These are phyloP conservation scores for Rachycentron canadum DNA, from an alignment of 2,797 vertebrate species.

Conservation along the genomic window DNA sequence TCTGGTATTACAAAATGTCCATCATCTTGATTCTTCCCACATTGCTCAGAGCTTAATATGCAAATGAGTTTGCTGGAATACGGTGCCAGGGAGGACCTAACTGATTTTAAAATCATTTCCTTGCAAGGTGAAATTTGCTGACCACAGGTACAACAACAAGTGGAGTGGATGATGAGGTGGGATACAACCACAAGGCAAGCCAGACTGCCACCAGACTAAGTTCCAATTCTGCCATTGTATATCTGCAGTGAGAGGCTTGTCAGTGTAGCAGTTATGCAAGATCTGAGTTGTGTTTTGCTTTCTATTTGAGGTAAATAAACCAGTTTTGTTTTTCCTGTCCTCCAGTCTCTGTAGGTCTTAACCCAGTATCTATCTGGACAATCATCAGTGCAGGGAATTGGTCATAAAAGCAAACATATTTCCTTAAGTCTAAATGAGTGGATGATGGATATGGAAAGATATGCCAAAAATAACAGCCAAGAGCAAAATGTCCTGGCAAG, in stretches of 20 bases:
- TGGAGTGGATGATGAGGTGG: neutral
- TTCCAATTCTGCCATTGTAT: neutral
- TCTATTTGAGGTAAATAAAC: neutral
- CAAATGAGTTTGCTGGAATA: neutral
- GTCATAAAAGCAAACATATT: constrained; percentile 15
- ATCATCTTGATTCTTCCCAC: neutral
- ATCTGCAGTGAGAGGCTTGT: neutral
- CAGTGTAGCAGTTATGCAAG: neutral
- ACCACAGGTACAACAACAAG: no score
- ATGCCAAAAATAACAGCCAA: constrained; percentile 6
- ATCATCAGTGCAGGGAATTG: constrained; percentile 20
- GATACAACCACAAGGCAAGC: neutral
- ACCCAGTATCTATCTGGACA: constrained; percentile 13
- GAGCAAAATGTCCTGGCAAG: neutral
- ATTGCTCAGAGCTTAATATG: neutral
- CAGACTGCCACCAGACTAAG: neutral
- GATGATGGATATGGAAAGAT: neutral
- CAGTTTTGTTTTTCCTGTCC: constrained; percentile 1
- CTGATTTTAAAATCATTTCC: neutral
- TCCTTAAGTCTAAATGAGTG: neutral
- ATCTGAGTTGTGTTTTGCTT: constrained; percentile 7
- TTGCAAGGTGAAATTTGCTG: neutral
- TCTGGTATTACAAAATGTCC: neutral
- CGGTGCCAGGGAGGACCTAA: no score
- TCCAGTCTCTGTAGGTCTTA: neutral